Percentiles rank a stretch among this genome's conserved stretches.
phyloP scores from a whole-genome alignment of 2,113 vertebrate genomes.

The Calonectris borealis region DNA sequence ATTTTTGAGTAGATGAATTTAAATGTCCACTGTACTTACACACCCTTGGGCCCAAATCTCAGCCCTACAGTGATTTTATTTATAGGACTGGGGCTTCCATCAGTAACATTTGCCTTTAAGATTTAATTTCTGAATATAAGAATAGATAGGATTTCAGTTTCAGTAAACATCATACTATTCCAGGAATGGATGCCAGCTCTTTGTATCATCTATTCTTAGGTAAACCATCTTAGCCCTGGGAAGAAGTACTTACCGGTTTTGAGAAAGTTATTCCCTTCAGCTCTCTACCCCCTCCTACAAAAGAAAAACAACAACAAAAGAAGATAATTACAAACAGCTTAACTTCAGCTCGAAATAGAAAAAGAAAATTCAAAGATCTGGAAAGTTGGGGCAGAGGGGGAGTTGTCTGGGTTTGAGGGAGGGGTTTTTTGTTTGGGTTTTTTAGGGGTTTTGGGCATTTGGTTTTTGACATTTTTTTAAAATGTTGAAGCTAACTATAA shows the following conservation, averaged over 20 bases:
- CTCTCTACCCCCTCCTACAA: slow-evolving; percentile 66
- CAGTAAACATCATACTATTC: slow-evolving; percentile 41
- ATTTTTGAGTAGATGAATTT: neutral
- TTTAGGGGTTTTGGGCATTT: accelerated
- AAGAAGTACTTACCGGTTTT: slow-evolving; percentile 64
- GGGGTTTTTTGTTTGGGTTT: neutral
- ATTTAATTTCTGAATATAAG: slow-evolving; percentile 23
- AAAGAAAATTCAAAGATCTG: neutral
- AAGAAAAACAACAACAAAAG: slow-evolving; percentile 36
- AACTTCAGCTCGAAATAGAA: neutral
- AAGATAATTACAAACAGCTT: slow-evolving; percentile 22
- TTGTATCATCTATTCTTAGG: neutral
- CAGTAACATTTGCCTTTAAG: neutral
- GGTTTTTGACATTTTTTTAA: neutral
- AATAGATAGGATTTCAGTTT: slow-evolving; percentile 61
- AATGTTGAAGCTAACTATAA: neutral
- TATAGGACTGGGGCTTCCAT: neutral
- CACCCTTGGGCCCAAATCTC: neutral
- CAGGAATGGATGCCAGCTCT: neutral
- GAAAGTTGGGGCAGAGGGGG: neutral
- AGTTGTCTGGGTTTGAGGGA: neutral
- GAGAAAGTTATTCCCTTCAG: slow-evolving; percentile 61
- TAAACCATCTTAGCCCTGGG: neutral
- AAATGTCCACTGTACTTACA: neutral
- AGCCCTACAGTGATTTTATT: neutral